Evolutionary conservation across 1,140 invertebrate species (phyloP), one percentile per base, ranked within the genome.

Genomic region (Hylyphantes graminicola): DNA sequence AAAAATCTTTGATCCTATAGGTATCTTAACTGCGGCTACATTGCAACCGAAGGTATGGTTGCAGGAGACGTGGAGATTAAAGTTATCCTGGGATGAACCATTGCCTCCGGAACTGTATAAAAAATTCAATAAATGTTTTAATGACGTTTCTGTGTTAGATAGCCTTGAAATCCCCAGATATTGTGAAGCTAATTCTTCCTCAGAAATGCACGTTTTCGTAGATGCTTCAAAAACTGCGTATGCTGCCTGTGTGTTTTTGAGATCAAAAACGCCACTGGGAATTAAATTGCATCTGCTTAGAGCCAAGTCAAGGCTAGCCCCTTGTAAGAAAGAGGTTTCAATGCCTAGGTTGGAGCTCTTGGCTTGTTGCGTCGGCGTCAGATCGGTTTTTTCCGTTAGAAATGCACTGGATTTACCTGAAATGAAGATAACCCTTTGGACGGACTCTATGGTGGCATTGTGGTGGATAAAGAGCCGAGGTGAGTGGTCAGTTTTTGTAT

Each of bases 341-440:
- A 85, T 74, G 0, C 50, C 64, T 13, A n/a, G 48, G 11, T 13
- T 82, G 35, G 68, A 85, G 15, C 59, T 86, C n/a, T 35, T 83
- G 13, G 54, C 21, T n/a, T 63, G 67, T 59, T 48, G 50, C 35
- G 48, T 65, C 0, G 48, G n/a, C 0, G 54, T 2, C 7, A 53
- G 57, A 17, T 48, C 74, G 12, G 12, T 51, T 8, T 50, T 10
- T 19, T n/a, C 48, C 57, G 17, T 75, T n/a, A 3, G 13, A 7
- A 9, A 74, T 0, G 13, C 63, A 11, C n/a, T 83, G 7, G n/a
- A 61, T 10, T 64, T 17, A 17, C 2, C 10, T 17, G 13, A 80
- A 15, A 6, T 80, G 21, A 10, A n/a, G 5, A 63, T 48, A 0
- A 17, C 12, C 2, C 68, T 35, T 84, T 78, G 74, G 19, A 68